These are phyloP conservation scores for Epirrita christyi DNA, from an alignment of 2,888 invertebrate genomes.

Conservation along the genomic window DNA sequence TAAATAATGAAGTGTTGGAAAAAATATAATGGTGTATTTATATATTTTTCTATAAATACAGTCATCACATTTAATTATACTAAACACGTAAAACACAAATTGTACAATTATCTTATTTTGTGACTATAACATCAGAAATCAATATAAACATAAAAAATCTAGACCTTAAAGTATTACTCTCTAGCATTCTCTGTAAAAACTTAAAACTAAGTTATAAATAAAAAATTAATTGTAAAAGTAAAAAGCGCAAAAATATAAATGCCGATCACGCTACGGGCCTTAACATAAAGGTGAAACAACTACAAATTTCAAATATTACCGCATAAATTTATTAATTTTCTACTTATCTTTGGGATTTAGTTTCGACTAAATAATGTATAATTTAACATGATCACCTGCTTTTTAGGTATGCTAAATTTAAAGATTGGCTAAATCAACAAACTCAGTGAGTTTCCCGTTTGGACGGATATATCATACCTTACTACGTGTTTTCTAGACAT, in stretches of 20 bases:
- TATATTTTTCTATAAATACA: background rate
- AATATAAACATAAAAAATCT: too few species aligned
- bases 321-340: constrained; percentile 38
- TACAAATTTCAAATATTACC: constrained; percentile 41
- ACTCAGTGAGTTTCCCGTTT: constrained; percentile 68
- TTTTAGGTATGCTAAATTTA: constrained; percentile 58
- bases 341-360: constrained; percentile 55
- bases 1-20: background rate
- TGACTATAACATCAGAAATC: background rate
- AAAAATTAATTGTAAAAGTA: constrained; percentile 55
- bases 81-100: too few species aligned
- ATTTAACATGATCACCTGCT: constrained; percentile 38
- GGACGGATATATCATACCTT: constrained; percentile 73
- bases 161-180: background rate
- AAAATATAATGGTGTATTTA: too few species aligned
- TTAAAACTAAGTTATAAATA: constrained; percentile 37
- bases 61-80: background rate
- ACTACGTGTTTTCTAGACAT: constrained; percentile 48
- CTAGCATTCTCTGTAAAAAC: constrained; percentile 16
- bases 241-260: constrained; percentile 56
- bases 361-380: constrained; percentile 44
- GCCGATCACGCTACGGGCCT: constrained; percentile 61
- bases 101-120: too few species aligned
- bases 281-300: constrained; percentile 48
- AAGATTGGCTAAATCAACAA: constrained; percentile 60